Base-by-base conservation (phyloP, 2,797 vertebrate genomes). In the Crax fasciolata region DNA sequence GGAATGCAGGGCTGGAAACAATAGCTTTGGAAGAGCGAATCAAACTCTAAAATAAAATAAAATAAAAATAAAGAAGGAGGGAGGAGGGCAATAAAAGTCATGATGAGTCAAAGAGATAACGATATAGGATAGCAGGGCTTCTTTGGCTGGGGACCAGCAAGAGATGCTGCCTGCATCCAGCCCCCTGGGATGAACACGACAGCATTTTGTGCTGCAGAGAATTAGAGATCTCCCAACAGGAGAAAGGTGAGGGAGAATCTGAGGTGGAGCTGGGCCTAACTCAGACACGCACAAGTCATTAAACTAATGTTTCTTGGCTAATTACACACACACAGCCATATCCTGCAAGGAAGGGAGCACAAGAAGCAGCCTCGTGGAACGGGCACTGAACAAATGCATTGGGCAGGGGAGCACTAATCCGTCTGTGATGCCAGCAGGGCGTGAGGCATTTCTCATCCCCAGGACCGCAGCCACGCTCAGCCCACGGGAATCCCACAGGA, bases 1-100 rank as follows among this genome's bases (percentile, higher is more conserved):
- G 93, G 91, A 94, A 94, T 75, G 91, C 71, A 79, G 63, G 27
- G 83, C 80, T 95, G 85, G 91, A 90, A 95, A 97, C 94, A 96
- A 97, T 91, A 93, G 88, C 89, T 90, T 59, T 1, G 51, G 85
- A 92, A 91, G 62, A 93, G 73, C 62, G 85, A 94, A 94, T 88
- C 90, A 78, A 73, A 94, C 78, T 94, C 35, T 35, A 35, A 35
- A 35, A 35, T 35, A 35, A 35, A 35, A 35, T 35, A 48, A 76
- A 89, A 66, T 27, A 87, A 73, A 85, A 72, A 80, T 79, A 55
- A 10, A 15, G 15, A 44, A 9, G 2, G 8, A 8, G 7, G 13
- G 13, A 3, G 23, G 9, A 5, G 12, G 6, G 68, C 61, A 93
- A 67, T 91, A 92, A 90, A 96, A 89, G 82, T 85, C 55, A 16